These are phyloP conservation scores for Pteria penguin DNA, from an alignment of 2,888 invertebrate genomes.

Conservation along the genomic window DNA sequence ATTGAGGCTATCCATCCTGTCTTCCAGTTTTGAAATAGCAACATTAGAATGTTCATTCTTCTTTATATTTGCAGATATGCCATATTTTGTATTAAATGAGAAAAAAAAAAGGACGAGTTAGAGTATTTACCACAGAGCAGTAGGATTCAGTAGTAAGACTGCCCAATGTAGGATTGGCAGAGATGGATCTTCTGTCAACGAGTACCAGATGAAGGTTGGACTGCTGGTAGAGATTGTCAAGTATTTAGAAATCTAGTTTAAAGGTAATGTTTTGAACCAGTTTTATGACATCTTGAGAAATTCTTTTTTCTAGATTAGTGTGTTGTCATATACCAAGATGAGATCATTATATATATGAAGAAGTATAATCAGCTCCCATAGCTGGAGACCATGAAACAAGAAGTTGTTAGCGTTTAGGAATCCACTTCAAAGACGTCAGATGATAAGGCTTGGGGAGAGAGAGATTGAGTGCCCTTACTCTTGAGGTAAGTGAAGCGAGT, in stretches of 20 bases:
- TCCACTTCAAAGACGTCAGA: background rate
- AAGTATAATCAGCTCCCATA: no score
- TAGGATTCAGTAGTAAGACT: no score
- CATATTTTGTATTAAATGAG: background rate
- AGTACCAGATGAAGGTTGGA: no score
- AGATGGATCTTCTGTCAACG: background rate
- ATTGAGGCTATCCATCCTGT: background rate
- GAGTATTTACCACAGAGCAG: conserved; percentile 12
- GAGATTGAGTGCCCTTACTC: background rate
- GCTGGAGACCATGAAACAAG: background rate
- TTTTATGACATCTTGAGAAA: background rate
- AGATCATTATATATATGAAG: no score
- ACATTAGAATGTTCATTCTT: background rate
- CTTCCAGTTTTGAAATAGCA: no score
- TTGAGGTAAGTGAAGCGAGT: background rate
- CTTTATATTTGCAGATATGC: background rate
- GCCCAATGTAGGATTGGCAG: background rate
- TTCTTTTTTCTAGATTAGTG: background rate
- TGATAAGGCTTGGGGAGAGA: background rate
- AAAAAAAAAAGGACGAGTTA: background rate
- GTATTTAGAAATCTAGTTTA: background rate
- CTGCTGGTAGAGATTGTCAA: background rate
- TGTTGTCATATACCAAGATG: no score
- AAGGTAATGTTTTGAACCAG: background rate
- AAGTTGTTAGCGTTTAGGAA: background rate